Percentiles rank a stretch among this genome's conserved stretches.
phyloP scores from a whole-genome alignment of 2,113 vertebrate species.

The Leptodactylus fuscus region DNA sequence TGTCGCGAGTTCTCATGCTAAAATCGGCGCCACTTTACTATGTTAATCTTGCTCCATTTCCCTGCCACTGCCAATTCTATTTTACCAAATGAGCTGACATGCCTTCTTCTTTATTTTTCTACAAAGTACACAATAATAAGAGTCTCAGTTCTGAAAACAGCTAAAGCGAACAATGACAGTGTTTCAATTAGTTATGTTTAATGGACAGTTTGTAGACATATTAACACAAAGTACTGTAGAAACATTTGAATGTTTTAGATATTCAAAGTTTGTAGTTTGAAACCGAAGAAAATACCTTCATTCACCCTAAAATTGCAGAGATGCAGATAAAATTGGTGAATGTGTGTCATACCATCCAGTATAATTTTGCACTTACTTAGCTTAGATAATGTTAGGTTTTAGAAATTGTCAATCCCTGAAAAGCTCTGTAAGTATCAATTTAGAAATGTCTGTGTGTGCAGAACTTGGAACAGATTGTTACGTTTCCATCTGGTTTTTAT shows the following conservation, averaged over 20 bases:
- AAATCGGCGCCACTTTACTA: too few species aligned
- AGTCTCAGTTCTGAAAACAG: too few species aligned
- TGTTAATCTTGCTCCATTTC: too few species aligned
- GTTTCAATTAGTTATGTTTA: too few species aligned
- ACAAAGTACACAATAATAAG: too few species aligned
- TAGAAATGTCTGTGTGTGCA: conserved; percentile 47
- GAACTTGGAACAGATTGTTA: conserved; percentile 48
- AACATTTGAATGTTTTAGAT: background rate
- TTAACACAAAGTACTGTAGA: too few species aligned
- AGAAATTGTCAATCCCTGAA: conserved; percentile 51
- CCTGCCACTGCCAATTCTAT: too few species aligned
- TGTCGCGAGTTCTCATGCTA: too few species aligned
- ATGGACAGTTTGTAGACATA: too few species aligned
- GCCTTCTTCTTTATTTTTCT: too few species aligned
- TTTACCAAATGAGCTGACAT: too few species aligned
- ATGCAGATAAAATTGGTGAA: conserved; percentile 32
- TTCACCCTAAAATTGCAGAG: conserved; percentile 3
- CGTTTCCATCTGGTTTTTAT: conserved; percentile 52
- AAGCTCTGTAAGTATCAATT: conserved; percentile 52
- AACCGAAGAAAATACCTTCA: background rate
- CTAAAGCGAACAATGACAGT: too few species aligned
- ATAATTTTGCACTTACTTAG: conserved; percentile 53
- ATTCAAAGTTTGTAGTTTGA: background rate
- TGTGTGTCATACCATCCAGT: conserved; percentile 30
- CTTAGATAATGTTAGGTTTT: conserved; percentile 53